Percentiles rank a stretch among this genome's conserved stretches.
These are phyloP conservation scores for Poecilia latipinna DNA, from an alignment of 2,113 vertebrate genomes.

Conservation along the genomic window DNA sequence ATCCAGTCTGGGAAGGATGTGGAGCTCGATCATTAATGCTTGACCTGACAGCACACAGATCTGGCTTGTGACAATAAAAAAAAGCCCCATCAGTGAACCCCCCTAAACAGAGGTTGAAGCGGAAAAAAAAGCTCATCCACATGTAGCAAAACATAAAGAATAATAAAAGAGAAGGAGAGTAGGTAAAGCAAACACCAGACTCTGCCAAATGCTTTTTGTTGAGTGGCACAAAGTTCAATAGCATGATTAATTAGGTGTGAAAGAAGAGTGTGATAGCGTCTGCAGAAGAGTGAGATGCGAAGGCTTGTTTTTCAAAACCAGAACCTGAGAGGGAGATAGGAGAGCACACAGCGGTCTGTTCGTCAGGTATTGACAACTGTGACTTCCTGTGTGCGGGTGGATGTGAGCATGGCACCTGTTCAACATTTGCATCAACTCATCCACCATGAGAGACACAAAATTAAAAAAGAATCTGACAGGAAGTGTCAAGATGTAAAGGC, in stretches of 20 bases:
- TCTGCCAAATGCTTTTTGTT: conserved; percentile 40
- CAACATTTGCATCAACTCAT: conserved; percentile 31
- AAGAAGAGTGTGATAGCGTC: conserved; percentile 57
- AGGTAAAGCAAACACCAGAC: conserved; percentile 3
- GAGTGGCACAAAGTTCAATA: conserved; percentile 59
- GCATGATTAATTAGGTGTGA: conserved; percentile 70
- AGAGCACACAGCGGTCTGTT: conserved; percentile 27
- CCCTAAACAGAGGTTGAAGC: conserved; percentile 25
- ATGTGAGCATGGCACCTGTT: conserved; percentile 47
- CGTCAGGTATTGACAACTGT: conserved; percentile 31
- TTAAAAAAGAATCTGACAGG: not conserved
- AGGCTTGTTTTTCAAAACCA: conserved; percentile 32
- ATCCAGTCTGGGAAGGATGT: conserved; percentile 22
- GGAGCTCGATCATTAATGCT: conserved; percentile 22
- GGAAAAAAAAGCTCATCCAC: conserved; percentile 8
- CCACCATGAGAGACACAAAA: conserved; percentile 2
- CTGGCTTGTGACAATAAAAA: conserved; percentile 20
- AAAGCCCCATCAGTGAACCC: conserved; percentile 14
- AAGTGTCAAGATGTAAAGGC: not conserved
- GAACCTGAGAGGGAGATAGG: conserved; percentile 21
- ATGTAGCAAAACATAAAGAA: not conserved
- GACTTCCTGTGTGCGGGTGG: conserved; percentile 48
- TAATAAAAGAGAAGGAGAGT: too few species aligned
- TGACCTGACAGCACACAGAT: conserved; percentile 36
- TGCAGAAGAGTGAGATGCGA: conserved; percentile 48